A percentile compares a stretch with the other conserved stretches of the same genome.
phyloP scores from a whole-genome alignment of 2,797 vertebrate species.

The Pelodytes ibericus region DNA sequence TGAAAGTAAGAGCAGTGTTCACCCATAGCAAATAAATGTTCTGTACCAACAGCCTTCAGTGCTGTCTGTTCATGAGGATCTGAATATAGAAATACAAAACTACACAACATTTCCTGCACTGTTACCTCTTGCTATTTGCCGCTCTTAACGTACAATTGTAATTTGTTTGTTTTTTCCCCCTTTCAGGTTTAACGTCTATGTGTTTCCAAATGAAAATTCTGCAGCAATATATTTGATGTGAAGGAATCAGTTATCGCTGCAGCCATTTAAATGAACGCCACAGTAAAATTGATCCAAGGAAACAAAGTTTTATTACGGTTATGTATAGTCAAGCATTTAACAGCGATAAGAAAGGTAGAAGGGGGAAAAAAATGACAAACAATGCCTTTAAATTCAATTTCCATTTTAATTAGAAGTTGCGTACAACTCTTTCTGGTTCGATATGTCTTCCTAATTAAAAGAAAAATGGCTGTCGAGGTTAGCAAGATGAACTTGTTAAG shows the following conservation, averaged over 20 bases:
- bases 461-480: slow-evolving; percentile 24
- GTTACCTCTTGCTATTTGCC: too few species aligned
- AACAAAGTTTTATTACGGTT: slow-evolving; percentile 20
- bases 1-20: too few species aligned
- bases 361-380: slow-evolving; percentile 38
- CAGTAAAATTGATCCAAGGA: slow-evolving; percentile 5
- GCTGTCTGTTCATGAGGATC: too few species aligned
- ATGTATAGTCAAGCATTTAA: slow-evolving; percentile 18
- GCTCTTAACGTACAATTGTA: not conserved
- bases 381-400: slow-evolving; percentile 59
- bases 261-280: slow-evolving; percentile 10
- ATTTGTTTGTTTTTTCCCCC: not conserved
- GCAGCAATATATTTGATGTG: slow-evolving; percentile 3
- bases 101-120: too few species aligned
- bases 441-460: slow-evolving; percentile 57
- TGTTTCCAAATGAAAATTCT: not conserved
- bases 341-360: not conserved
- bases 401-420: slow-evolving; percentile 57
- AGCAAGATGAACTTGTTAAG: not conserved
- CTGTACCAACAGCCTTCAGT: too few species aligned
- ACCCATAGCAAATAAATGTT: too few species aligned
- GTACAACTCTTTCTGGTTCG: slow-evolving; percentile 54
- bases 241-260: slow-evolving; percentile 1
- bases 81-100: too few species aligned
- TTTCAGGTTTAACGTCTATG: not conserved